Evolutionary conservation across 1,140 invertebrate species (phyloP), one percentile per base, ranked within the genome.

Genomic region (Nebria ingens): DNA sequence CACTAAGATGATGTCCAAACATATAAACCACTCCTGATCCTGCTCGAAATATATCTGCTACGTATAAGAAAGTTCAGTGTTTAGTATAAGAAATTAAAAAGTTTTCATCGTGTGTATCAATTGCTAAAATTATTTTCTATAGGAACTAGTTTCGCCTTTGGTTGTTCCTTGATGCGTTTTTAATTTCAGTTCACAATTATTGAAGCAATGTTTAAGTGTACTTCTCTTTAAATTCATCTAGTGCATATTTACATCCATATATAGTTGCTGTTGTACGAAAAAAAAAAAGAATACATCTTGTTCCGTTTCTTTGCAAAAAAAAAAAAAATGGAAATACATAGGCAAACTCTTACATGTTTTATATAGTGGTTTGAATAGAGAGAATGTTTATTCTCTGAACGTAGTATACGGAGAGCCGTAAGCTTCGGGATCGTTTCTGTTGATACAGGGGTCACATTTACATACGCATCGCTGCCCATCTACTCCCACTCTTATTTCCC

Each of bases 281-380:
- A n/a, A n/a, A 45, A 45, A 45, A 45, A 45, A 17, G 9, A 45
- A 45, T 45, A 45, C 40, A 45, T 45, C 40, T 45, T 45, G 40
- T 45, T 45, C 40, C 9, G 40, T 45, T 45, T 17, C 40, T 17
- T 45, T 45, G 9, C 3, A 17, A 45, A 45, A 45, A 9, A 17
- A n/a, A n/a, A n/a, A n/a, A n/a, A n/a, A n/a, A n/a, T n/a, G n/a
- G n/a, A n/a, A n/a, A n/a, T n/a, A n/a, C n/a, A n/a, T n/a, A 45
- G 40, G 6, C 40, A 45, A n/a, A 17, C 40, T 9, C 40, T 45
- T 45, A 45, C 40, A 45, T 45, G 40, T 45, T 45, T 45, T 45
- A 45, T 45, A 45, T 45, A 45, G 40, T 45, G 40, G 40, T 45
- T 45, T 45, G 40, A 45, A 45, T 45, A 45, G 40, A n/a, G n/a